phyloP scores from a whole-genome alignment of 2,797 vertebrate genomes.

The Taeniopygia guttata region DNA sequence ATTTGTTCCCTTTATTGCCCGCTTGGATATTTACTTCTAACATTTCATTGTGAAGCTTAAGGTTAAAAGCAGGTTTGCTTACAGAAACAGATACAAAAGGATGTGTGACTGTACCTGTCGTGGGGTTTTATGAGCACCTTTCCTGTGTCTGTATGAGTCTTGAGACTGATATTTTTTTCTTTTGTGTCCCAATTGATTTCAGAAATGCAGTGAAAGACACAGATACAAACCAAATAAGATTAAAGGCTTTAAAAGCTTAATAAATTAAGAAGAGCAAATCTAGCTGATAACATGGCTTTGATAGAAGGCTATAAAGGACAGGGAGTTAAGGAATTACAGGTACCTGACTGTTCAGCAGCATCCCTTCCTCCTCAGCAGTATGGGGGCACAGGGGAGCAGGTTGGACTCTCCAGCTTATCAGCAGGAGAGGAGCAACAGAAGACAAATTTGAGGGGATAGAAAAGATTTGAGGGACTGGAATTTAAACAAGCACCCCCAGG shows the following conservation, averaged over 20 bases:
- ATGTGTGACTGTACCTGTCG: background rate
- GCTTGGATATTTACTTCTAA: background rate
- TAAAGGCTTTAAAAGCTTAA: constrained; percentile 36
- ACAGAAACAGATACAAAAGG: background rate
- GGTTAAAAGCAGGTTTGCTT: background rate
- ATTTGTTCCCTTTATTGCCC: background rate
- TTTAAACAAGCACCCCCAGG: background rate
- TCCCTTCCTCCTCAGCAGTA: background rate
- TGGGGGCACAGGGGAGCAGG: background rate
- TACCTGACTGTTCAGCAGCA: background rate
- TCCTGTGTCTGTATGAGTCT: background rate
- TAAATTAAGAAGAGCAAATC: constrained; percentile 22
- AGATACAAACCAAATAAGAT: constrained; percentile 3
- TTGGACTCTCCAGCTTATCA: background rate
- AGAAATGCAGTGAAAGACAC: background rate
- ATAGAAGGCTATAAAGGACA: background rate
- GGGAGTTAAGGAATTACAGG: background rate
- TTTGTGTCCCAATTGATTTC: background rate
- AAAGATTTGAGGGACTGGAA: background rate
- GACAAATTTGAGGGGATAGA: background rate
- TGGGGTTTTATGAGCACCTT: background rate
- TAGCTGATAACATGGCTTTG: background rate
- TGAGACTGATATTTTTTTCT: background rate
- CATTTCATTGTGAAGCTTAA: background rate
- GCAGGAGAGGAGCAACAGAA: background rate